phyloP scores from a whole-genome alignment of 2,113 vertebrate genomes.

The Archilochus colubris region DNA sequence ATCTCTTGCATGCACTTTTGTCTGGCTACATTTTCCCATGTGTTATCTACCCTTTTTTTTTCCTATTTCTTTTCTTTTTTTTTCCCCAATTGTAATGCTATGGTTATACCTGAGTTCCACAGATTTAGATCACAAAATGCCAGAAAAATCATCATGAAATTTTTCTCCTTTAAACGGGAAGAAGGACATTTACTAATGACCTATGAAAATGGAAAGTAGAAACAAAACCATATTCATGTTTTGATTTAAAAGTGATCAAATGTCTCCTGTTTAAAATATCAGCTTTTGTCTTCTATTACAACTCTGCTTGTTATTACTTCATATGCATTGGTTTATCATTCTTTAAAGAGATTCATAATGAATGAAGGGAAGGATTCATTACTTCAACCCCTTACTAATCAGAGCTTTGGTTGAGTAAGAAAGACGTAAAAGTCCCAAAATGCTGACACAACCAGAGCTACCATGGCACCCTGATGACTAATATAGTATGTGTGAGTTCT shows the following conservation, averaged over 20 bases:
- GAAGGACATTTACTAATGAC: neutral
- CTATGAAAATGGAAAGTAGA: neutral
- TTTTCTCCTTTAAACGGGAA: neutral
- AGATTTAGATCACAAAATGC: neutral
- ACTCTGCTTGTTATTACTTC: neutral
- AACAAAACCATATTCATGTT: neutral
- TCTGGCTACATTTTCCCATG: constrained; percentile 60
- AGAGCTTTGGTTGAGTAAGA: constrained; percentile 48
- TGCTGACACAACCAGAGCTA: constrained; percentile 55
- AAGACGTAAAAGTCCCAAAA: constrained; percentile 33
- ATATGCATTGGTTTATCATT: neutral
- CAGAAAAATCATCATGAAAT: neutral
- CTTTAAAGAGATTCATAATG: neutral
- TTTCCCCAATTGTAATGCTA: neutral
- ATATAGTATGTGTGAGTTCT: constrained; percentile 42
- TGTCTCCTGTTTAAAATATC: neutral
- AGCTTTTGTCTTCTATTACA: neutral
- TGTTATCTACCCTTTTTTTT: neutral
- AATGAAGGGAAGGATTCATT: neutral
- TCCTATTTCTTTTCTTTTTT: neutral
- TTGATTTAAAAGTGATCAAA: neutral
- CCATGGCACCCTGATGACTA: constrained; percentile 53
- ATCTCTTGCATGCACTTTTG: constrained; percentile 16
- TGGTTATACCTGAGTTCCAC: neutral
- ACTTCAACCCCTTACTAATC: neutral